Conservation (phyloP, 2,113 vertebrate genomes). For the Brevimyrus niger region DNA sequence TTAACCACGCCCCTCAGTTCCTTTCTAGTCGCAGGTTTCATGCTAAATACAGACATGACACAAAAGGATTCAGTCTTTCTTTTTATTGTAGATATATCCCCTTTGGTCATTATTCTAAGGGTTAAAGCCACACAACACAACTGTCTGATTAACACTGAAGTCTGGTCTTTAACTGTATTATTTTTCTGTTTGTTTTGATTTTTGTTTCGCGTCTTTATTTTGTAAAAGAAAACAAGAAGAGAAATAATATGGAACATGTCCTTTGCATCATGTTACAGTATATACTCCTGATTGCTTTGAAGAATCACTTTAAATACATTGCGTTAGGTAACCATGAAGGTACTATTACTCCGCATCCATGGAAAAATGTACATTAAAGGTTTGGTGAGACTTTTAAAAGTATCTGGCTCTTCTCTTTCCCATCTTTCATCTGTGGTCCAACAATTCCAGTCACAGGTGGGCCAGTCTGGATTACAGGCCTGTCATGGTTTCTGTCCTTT, state of each 20-base stretch:
- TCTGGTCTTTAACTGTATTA: conserved; percentile 46
- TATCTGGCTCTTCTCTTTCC: neutral
- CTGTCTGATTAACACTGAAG: conserved; percentile 64
- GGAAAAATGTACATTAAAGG: conserved; percentile 40
- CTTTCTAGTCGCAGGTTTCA: conserved; percentile 45
- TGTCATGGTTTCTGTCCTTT: neutral
- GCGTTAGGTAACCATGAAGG: conserved; percentile 34
- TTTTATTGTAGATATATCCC: conserved; percentile 68
- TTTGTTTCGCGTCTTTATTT: conserved; percentile 33
- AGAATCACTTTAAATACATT: conserved; percentile 38
- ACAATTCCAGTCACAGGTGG: neutral
- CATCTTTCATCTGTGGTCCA: neutral
- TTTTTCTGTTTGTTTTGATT: conserved; percentile 21
- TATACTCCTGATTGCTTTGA: conserved; percentile 42
- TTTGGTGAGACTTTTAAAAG: conserved; percentile 39
- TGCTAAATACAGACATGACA: conserved; percentile 60
- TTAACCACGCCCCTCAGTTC: conserved; percentile 36
- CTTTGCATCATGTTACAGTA: conserved; percentile 39
- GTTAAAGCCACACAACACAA: conserved; percentile 71
- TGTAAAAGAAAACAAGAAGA: conserved; percentile 17
- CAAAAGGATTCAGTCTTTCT: conserved; percentile 63
- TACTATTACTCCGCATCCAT: conserved; percentile 34
- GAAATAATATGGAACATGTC: conserved; percentile 27
- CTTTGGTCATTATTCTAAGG: conserved; percentile 75
- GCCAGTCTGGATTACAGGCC: neutral